Evolutionary conservation across 2,888 invertebrate genomes (phyloP).

Genomic region (Acleris emargana): DNA sequence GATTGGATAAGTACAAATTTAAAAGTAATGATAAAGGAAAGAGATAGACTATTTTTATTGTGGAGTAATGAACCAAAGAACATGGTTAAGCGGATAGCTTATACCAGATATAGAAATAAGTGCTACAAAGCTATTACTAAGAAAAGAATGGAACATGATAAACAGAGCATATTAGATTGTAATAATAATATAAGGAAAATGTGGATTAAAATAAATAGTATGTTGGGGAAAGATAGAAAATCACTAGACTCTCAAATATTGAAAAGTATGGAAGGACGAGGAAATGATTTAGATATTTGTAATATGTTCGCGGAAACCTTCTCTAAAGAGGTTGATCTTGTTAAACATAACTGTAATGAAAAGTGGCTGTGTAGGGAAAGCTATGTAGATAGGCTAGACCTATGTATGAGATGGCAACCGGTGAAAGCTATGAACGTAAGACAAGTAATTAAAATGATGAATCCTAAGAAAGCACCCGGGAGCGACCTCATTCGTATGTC

Average conservation of each 20-base stretch:
- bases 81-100: constrained; percentile 37
- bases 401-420: constrained; percentile 4
- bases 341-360: background rate
- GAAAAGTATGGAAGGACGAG: background rate
- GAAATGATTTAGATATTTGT: background rate
- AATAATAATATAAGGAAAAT: background rate
- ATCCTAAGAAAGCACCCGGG: background rate
- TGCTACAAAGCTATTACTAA: constrained; percentile 4
- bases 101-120: constrained; percentile 38
- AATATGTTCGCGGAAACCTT: background rate
- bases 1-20: background rate
- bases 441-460: background rate
- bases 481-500: background rate
- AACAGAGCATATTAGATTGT: background rate
- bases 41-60: constrained; percentile 4
- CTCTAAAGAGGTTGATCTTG: background rate
- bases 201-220: no score
- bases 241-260: background rate
- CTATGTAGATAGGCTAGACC: background rate
- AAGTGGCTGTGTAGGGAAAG: background rate
- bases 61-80: constrained; percentile 38
- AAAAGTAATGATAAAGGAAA: background rate
- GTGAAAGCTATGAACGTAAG: background rate
- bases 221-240: background rate
- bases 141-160: background rate